A percentile compares a stretch with the other conserved stretches of the same genome.
Conservation (phyloP, 2,888 invertebrate genomes). For the Lordiphosa andalusiaca region DNA sequence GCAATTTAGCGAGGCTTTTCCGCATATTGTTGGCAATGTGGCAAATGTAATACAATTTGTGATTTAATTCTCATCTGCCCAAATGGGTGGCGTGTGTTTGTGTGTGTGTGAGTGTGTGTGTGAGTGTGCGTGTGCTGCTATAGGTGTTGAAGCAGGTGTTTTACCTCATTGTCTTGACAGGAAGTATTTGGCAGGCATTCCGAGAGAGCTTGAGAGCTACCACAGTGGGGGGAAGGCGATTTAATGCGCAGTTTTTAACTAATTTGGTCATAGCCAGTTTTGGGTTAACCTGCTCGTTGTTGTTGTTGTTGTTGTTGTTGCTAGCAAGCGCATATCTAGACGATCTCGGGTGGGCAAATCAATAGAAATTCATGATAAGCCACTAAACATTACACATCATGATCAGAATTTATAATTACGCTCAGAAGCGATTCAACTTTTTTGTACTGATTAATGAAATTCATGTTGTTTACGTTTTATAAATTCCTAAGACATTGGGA, state of each 20-base stretch:
- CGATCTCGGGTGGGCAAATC: neutral
- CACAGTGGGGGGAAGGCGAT: neutral
- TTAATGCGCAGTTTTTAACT: conserved; percentile 42
- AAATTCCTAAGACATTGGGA: too few species aligned
- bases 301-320: conserved; percentile 20
- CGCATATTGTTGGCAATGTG: conserved; percentile 5
- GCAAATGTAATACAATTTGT: conserved; percentile 20
- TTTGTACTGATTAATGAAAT: too few species aligned
- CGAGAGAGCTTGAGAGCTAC: neutral
- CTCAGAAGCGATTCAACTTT: too few species aligned
- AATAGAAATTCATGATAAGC: conserved; percentile 1
- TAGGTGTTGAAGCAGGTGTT: conserved; percentile 68
- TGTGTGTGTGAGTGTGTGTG: neutral
- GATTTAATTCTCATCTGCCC: conserved; percentile 67
- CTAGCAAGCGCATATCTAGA: neutral
- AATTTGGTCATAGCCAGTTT: conserved; percentile 43
- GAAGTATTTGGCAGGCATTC: conserved; percentile 56
- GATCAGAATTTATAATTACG: conserved; percentile 5
- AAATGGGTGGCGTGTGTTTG: conserved; percentile 33
- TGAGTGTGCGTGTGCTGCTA: conserved; percentile 12
- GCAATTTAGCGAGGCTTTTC: conserved; percentile 51
- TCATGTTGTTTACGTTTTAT: too few species aligned
- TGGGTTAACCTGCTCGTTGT: neutral
- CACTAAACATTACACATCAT: conserved; percentile 1
- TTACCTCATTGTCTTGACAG: conserved; percentile 60